These are phyloP conservation scores for Zoanthus sansibaricus DNA, from an alignment of 92 coral and sea anemone species.

Conservation along the genomic window DNA sequence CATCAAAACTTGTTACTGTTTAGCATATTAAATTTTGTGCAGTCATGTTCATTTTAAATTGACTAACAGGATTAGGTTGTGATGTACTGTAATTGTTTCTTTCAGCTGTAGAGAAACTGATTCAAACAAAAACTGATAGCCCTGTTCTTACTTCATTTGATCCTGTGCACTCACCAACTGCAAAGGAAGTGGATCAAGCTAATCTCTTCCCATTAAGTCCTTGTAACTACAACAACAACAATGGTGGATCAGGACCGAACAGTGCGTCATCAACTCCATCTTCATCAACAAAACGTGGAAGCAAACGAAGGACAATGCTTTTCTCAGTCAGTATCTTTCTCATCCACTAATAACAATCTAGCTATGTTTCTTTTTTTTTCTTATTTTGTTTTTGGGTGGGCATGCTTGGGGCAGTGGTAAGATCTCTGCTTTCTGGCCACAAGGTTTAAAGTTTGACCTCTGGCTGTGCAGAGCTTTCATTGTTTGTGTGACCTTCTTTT, in stretches of 20 bases:
- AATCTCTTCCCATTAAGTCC: conserved; percentile 74
- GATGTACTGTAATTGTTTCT: neutral
- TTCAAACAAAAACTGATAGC: conserved; percentile 85
- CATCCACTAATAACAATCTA: too few species aligned
- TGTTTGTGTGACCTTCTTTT: too few species aligned
- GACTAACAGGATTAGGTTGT: too few species aligned
- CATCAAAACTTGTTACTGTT: too few species aligned
- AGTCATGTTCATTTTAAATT: too few species aligned
- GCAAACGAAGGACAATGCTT: conserved; percentile 92
- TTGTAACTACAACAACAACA: conserved; percentile 45
- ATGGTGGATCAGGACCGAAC: conserved; percentile 67
- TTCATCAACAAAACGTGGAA: conserved; percentile 80
- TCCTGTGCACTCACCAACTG: conserved; percentile 83
- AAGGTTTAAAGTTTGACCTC: too few species aligned
- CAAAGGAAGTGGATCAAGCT: conserved; percentile 73
- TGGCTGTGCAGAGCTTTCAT: too few species aligned
- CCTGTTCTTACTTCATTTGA: conserved; percentile 95
- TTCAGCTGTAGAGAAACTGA: conserved; percentile 93
- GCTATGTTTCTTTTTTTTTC: too few species aligned
- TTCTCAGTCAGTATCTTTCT: conserved; percentile 65
- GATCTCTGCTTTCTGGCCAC: too few species aligned
- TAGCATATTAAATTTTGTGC: too few species aligned
- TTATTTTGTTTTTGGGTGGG: too few species aligned
- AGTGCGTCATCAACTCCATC: conserved; percentile 92
- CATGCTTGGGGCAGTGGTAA: too few species aligned